Evolutionary conservation across 2,888 invertebrate species (phyloP), one percentile per base, ranked within the genome.

Genomic region (Rhamphomyia laevipes): DNA sequence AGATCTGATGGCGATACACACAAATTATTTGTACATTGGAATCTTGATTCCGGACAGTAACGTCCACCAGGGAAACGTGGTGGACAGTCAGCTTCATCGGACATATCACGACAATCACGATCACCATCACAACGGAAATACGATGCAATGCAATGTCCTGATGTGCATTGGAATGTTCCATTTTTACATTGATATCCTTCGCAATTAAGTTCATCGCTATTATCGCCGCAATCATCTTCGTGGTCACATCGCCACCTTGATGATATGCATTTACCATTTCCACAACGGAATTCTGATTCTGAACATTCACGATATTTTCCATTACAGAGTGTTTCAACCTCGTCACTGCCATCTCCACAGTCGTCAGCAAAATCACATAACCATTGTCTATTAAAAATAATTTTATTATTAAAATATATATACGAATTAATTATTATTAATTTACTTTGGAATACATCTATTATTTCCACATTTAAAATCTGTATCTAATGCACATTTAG

Each of bases 331-430:
- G 80, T 72, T 57, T 88, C 86, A 1, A 79, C 73, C 67, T 94
- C 93, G 65, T 99, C 97, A 47, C 87, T 86, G 41, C 88, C 87
- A 66, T 97, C 97, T 0, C 92, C 89, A 61, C 97, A 97, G 65
- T 97, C 96, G 61, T 95, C 92, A 27, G 95, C 91, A 68, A 92
- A 94, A 65, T 97, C 96, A 65, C 96, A 97, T 58, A 85, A 78
- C 94, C 94, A 95, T 63, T 92, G 86, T 58, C 70, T 70, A 43
- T 9, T 55, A 53, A 65, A 63, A 47, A 43, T 51, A 49, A 41
- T 16, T 21, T 38, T 33, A 30, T 46, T 35, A 17, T 10, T 37
- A 15, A 16, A 18, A 38, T 23, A 16, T 35, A 43, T 27, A n/a
- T 16, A n/a, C 13, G 7, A 9, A 15, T 4, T 18, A 35, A 42